Evolutionary conservation across 2,797 vertebrate genomes (phyloP).

Genomic region (Syngnathus rostellatus): DNA sequence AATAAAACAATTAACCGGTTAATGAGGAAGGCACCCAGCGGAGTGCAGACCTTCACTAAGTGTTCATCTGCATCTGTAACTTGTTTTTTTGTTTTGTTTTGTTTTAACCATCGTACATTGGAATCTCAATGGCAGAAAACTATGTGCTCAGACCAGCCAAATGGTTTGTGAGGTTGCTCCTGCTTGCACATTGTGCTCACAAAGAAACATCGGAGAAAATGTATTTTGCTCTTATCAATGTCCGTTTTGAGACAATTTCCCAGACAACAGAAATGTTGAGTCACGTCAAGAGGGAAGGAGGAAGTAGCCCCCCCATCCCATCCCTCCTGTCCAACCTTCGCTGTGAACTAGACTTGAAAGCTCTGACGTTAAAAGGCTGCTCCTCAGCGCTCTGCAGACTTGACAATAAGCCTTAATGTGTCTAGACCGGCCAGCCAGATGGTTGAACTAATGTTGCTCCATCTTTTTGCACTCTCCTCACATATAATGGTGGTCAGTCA

Average conservation of each 20-base stretch:
- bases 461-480: background rate
- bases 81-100: too few species aligned
- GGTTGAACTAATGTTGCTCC: conserved; percentile 42
- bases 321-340: background rate
- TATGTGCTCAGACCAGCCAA: too few species aligned
- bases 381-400: conserved; percentile 8
- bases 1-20: too few species aligned
- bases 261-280: conserved; percentile 4
- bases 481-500: background rate
- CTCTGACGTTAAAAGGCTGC: conserved; percentile 15
- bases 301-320: background rate
- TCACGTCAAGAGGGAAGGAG: background rate
- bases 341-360: conserved; percentile 11
- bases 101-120: too few species aligned
- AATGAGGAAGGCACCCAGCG: too few species aligned
- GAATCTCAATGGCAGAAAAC: too few species aligned
- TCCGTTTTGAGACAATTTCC: background rate
- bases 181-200: background rate
- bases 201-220: background rate
- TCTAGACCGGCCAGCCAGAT: conserved; percentile 53
- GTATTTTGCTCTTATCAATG: background rate
- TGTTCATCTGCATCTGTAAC: too few species aligned
- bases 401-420: conserved; percentile 32
- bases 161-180: background rate
- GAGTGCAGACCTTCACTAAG: too few species aligned